Evolutionary conservation across 2,797 vertebrate species (phyloP), one percentile per base, ranked within the genome.

Genomic region (Crypturellus tataupa): DNA sequence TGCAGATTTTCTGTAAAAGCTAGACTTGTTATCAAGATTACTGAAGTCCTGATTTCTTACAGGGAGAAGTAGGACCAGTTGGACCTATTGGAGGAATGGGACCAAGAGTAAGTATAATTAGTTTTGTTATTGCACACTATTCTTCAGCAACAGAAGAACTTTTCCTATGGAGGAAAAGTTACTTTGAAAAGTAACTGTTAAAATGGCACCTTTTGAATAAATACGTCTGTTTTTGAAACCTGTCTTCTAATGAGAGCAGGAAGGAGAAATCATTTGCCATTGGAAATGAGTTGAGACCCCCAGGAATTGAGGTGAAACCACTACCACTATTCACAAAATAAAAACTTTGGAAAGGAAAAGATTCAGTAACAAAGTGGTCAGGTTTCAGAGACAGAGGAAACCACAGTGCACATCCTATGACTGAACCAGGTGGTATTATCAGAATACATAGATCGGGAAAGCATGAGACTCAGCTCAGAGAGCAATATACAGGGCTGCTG

Each of bases 11-110:
- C 68, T 51, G 46, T 67, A 37, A 31, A 91, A 85, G 42, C 20
- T 80, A 72, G 9, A 23, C 4, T 69, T 65, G 33, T 6, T 19
- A n/a, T 87, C n/a, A 58, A 87, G 35, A 6, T 65, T n/a, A 73
- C 8, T 76, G 37, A 87, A 79, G 13, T 78, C 78, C 16, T 94
- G 46, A 56, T 97, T 79, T 97, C 92, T 97, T 97, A 87, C 97
- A 99, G 99, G 99, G 99, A 85, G 99, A 99, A 93, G 98, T 99
- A 97, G 99, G 99, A 97, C 98, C 98, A 79, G 53, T 97, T 47
- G 99, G 99, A 96, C 98, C 98, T 82, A 94, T 97, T 92, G 99
- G 99, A 95, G 97, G 95, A 72, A 67, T 97, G 1, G 99, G 99
- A 80, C 98, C 98, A 75, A 98, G 94, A 95, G 99, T 99, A 98